Evolutionary conservation across 2,797 vertebrate species (phyloP).

Genomic region (Pelochelys cantorii): DNA sequence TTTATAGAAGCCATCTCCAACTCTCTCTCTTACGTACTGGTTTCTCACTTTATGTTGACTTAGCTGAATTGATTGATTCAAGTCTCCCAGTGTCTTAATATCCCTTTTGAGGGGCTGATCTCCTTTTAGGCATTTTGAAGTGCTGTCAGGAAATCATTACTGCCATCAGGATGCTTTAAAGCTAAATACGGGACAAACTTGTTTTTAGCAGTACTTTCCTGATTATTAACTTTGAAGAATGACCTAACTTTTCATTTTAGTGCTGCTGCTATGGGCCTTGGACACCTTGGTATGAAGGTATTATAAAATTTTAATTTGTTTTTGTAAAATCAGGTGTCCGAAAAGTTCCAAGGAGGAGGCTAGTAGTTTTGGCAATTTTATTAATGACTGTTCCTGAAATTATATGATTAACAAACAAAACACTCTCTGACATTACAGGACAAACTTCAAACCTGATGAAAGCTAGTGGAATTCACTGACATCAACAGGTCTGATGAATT

Average conservation of each 20-base stretch:
- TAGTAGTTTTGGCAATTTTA: neutral
- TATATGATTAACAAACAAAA: neutral
- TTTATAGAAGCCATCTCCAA: slow-evolving; percentile 6
- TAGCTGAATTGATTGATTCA: neutral
- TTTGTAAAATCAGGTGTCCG: neutral
- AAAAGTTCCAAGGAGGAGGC: neutral
- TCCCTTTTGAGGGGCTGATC: neutral
- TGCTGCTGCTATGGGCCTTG: neutral
- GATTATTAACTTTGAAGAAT: slow-evolving; percentile 32
- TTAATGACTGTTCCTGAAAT: neutral
- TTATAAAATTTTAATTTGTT: neutral
- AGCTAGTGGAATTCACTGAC: neutral
- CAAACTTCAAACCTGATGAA: neutral
- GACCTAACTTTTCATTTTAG: neutral
- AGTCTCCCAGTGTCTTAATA: neutral
- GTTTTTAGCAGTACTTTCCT: slow-evolving; percentile 5
- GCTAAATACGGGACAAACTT: neutral
- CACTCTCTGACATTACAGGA: neutral
- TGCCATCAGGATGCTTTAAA: neutral
- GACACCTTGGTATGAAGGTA: neutral
- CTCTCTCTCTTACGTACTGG: neutral
- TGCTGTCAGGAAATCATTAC: neutral
- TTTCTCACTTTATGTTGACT: neutral
- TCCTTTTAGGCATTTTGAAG: neutral
- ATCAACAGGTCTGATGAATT: neutral